These are phyloP conservation scores for Balearica regulorum DNA, from an alignment of 2,797 vertebrate species.

Conservation along the genomic window DNA sequence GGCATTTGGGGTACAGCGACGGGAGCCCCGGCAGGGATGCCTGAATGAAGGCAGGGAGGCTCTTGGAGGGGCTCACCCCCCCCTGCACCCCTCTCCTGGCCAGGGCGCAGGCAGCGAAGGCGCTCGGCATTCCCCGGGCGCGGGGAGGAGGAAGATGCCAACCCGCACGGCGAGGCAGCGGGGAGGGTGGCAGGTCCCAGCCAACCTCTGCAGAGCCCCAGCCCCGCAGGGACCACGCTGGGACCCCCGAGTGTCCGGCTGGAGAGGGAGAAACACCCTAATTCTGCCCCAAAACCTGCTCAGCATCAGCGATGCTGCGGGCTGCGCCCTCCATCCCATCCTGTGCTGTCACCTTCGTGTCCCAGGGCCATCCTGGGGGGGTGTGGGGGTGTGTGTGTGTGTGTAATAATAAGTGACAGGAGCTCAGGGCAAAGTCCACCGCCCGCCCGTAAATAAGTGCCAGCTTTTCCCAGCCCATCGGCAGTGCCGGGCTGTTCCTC, in stretches of 20 bases:
- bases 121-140: neutral
- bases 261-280: too few species aligned
- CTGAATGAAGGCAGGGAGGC: neutral
- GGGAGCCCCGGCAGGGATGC: neutral
- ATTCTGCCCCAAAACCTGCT: neutral
- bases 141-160: too few species aligned
- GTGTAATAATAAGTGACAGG: neutral
- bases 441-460: neutral
- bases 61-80: neutral
- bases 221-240: neutral
- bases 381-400: too few species aligned
- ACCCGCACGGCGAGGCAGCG: fast-evolving
- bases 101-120: neutral
- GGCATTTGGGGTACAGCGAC: neutral
- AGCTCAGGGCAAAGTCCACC: neutral
- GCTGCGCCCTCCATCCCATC: fast-evolving
- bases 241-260: fast-evolving
- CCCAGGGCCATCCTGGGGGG: neutral
- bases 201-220: neutral
- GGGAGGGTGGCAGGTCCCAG: too few species aligned
- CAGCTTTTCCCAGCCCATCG: neutral
- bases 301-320: neutral
- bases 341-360: neutral
- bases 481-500: neutral
- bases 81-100: fast-evolving